phyloP scores from a whole-genome alignment of 2,797 vertebrate species.

The Etheostoma perlongum region DNA sequence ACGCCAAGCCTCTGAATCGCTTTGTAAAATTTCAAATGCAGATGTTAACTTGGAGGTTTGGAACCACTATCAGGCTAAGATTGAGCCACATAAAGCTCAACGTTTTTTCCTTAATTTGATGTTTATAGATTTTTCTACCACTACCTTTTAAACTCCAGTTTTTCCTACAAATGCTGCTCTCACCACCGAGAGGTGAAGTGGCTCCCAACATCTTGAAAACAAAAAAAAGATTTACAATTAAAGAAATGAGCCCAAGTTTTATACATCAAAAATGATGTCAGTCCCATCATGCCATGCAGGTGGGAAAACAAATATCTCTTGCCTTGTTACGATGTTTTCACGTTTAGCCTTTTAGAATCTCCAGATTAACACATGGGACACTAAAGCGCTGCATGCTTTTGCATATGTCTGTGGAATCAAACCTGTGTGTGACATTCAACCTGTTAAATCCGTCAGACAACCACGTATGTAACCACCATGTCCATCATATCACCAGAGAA shows the following conservation, averaged over 20 bases:
- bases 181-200: neutral
- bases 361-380: conserved; percentile 2
- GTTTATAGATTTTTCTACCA: neutral
- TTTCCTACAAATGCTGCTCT: neutral
- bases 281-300: neutral
- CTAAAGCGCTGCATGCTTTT: conserved; percentile 33
- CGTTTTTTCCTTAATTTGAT: neutral
- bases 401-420: conserved; percentile 37
- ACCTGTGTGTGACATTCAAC: conserved; percentile 23
- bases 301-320: neutral
- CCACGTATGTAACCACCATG: neutral
- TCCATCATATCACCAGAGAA: conserved; percentile 17
- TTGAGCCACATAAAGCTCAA: neutral
- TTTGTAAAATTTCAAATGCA: neutral
- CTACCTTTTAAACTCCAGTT: neutral
- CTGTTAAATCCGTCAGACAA: conserved; percentile 7
- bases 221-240: neutral
- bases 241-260: neutral
- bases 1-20: neutral
- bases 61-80: neutral
- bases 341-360: conserved; percentile 26
- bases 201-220: neutral
- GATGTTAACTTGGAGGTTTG: neutral
- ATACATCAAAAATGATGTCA: conserved; percentile 1
- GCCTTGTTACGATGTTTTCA: conserved; percentile 31